Base-by-base conservation (phyloP, 1,140 invertebrate species). In the Centruroides sculpturatus region DNA sequence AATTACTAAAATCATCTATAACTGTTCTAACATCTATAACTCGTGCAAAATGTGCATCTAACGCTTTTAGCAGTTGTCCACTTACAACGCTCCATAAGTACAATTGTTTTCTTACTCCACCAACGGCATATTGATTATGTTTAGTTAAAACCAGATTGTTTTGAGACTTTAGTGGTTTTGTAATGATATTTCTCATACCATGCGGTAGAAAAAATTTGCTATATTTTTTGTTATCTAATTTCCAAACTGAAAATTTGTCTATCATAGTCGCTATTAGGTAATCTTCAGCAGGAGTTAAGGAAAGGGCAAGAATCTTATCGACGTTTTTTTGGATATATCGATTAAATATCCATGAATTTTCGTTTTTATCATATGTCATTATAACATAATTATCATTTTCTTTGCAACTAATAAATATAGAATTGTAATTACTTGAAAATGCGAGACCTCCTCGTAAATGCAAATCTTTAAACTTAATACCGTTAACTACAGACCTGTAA, bases 21-120 rank as follows among this genome's bases (percentile, higher is more conserved):
- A 93, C 71, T 1, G 89, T 82, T 64, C 87, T 85, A 55, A 98
- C 75, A 68, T 92, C 88, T 55, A 98, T 92, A 10, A 99, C 98
- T 60, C 95, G 78, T 0, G 91, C 93, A 70, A 98, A 98, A 74
- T 99, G 95, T 0, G 94, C 94, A 70, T 98, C 94, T 10, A 99
- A 73, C 6, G 90, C 81, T 77, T 98, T 96, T 2, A 96, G 82
- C 57, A 98, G 76, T 62, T 90, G 82, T 0, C 79, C 79, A 4
- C 80, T 83, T 64, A 81, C 78, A 11, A 95, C 76, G 69, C 85
- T 86, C 92, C 93, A 98, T 0, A 98, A 87, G 71, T 97, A 98
- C 0, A 98, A 76, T 75, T 88, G 94, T 75, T 97, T 96, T 64
- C 94, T 81, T 3, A 98, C 92, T 34, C 92, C 93, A 53, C 93